phyloP scores from a whole-genome alignment of 2,797 vertebrate genomes.

The Agapornis canus region DNA sequence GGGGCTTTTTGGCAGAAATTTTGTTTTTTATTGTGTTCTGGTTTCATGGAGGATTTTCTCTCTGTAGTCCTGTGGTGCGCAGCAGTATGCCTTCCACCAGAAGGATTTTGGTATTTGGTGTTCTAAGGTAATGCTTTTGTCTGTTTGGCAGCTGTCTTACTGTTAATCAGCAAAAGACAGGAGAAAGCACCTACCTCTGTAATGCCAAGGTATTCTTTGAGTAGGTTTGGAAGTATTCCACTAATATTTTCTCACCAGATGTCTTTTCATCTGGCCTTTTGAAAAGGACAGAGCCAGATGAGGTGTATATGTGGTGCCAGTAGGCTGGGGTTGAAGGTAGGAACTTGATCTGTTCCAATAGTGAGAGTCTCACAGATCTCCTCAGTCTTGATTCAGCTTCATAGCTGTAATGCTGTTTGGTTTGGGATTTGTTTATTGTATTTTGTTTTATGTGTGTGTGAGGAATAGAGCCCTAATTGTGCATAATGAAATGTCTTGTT shows the following conservation, averaged over 20 bases:
- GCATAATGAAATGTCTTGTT: constrained; percentile 58
- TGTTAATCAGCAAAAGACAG: constrained; percentile 38
- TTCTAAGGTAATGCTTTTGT: constrained; percentile 54
- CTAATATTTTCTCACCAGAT: constrained; percentile 19
- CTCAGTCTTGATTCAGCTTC: constrained; percentile 72
- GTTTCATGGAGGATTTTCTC: constrained; percentile 43
- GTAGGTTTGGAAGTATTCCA: constrained; percentile 7
- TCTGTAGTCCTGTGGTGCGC: constrained; percentile 63
- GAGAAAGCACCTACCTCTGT: constrained; percentile 55
- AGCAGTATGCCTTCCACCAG: constrained; percentile 67
- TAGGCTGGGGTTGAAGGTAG: constrained; percentile 50
- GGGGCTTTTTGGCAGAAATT: constrained; percentile 68
- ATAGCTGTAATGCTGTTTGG: constrained; percentile 27
- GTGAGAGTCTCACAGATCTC: background rate
- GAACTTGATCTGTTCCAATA: constrained; percentile 45
- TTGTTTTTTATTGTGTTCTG: constrained; percentile 64
- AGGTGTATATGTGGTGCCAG: background rate
- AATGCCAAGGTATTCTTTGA: constrained; percentile 49
- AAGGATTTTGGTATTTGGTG: constrained; percentile 46
- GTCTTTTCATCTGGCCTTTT: constrained; percentile 39
- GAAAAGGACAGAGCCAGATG: constrained; percentile 37
- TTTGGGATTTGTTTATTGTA: background rate
- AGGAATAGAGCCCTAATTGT: constrained; percentile 73
- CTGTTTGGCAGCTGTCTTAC: constrained; percentile 65
- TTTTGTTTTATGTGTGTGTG: background rate